Conservation (phyloP, 2,797 vertebrate genomes). For the Sebastes trivittatus region DNA sequence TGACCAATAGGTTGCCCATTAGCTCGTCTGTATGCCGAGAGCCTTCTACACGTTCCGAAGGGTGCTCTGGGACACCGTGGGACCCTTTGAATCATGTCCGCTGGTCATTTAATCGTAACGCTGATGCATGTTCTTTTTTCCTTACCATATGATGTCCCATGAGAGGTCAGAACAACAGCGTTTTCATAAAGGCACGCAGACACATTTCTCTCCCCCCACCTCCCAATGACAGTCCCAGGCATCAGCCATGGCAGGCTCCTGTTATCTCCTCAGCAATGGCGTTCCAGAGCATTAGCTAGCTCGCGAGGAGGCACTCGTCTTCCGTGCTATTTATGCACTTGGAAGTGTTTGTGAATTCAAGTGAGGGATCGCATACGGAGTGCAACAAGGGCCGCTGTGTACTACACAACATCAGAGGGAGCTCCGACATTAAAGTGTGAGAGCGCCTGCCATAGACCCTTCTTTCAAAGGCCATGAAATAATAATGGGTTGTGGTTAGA, state of each 20-base stretch:
- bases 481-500: conserved; percentile 88
- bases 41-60: conserved; percentile 76
- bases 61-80: conserved; percentile 69
- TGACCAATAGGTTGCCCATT: conserved; percentile 83
- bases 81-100: conserved; percentile 73
- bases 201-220: conserved; percentile 23
- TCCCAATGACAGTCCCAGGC: conserved; percentile 64
- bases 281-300: conserved; percentile 80
- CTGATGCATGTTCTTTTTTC: conserved; percentile 72
- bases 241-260: conserved; percentile 72
- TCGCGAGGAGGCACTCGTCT: conserved; percentile 78
- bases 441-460: conserved; percentile 79
- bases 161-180: conserved; percentile 76
- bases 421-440: conserved; percentile 82
- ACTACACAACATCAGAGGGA: conserved; percentile 86
- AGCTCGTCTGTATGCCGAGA: conserved; percentile 77
- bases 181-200: conserved; percentile 62
- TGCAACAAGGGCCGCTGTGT: conserved; percentile 85
- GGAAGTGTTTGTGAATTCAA: conserved; percentile 88
- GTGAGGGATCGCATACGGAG: conserved; percentile 81
- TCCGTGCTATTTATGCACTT: conserved; percentile 83
- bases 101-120: conserved; percentile 80
- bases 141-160: conserved; percentile 73
- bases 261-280: conserved; percentile 80
- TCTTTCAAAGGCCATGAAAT: conserved; percentile 88